Evolutionary conservation across 2,888 invertebrate genomes (phyloP), one percentile per base, ranked within the genome.

Genomic region (Nephrotoma appendiculata): DNA sequence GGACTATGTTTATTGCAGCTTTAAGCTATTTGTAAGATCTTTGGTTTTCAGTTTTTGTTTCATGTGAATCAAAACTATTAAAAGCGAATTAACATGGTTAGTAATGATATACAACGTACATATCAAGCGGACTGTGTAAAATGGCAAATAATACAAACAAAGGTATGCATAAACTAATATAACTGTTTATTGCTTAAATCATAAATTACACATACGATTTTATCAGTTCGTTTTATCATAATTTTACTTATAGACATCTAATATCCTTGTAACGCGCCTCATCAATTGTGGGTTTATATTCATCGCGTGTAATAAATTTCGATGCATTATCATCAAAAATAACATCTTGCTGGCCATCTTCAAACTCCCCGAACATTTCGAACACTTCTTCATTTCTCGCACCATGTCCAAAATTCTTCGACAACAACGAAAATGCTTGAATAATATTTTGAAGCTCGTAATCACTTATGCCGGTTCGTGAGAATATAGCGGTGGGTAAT

Each of bases 251-350:
- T 86, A 91, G 95, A 86, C 95, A 95, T 89, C 94, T 85, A 11
- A 85, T 3, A 19, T 85, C 45, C 94, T 12, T 91, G 95, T 88
- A 95, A 95, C 88, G 95, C 95, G 90, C 95, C 95, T 43, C 95
- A 95, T 85, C 85, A 5, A 85, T n/a, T 9, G 11, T 5, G 5
- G 85, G 44, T 19, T 15, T 19, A 44, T 85, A 44, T 2, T 85
- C 44, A 85, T 11, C 44, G 3, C 9, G 89, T 42, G 90, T 90
- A 31, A 89, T 88, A 15, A 92, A 89, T 86, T 89, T 89, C 6
- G 88, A 87, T 42, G 90, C 91, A 57, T 91, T 89, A 87, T 92
- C 91, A 88, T 89, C 88, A 87, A 92, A 92, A 44, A 92, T 87
- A n/a, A 91, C 90, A 87, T 92, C 88, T 87, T 89, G 88, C 15